phyloP scores from a whole-genome alignment of 2,113 vertebrate species.

The Notothenia rossii region DNA sequence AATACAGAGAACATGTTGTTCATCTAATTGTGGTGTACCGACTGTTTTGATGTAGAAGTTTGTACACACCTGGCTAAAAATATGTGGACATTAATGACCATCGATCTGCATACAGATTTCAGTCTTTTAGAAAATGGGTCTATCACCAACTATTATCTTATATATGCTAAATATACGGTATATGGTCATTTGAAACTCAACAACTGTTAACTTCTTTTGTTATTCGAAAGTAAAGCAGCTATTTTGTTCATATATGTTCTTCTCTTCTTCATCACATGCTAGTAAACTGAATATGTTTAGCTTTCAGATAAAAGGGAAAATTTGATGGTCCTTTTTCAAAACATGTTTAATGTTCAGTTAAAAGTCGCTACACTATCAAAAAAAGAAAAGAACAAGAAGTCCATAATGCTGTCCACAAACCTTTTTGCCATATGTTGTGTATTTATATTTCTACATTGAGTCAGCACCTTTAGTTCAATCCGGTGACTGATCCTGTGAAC shows the following conservation, averaged over 20 bases:
- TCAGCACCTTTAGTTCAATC: slow-evolving; percentile 19
- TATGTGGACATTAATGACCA: slow-evolving; percentile 10
- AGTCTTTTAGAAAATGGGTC: not conserved
- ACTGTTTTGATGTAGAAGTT: not conserved
- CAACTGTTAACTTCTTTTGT: not conserved
- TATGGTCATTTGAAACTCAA: not conserved
- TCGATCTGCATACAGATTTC: not conserved
- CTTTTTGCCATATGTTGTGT: slow-evolving; percentile 13
- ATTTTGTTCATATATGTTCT: not conserved
- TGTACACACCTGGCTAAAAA: slow-evolving; percentile 11
- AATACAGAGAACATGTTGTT: not conserved
- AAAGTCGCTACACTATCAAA: not conserved
- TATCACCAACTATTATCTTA: not conserved
- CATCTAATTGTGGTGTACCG: not conserved
- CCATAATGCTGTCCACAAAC: slow-evolving; percentile 9
- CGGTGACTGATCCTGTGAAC: slow-evolving; percentile 15
- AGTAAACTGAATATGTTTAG: not conserved
- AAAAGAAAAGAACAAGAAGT: not conserved
- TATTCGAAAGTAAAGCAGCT: not conserved
- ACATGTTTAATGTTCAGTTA: too few relatives aligned
- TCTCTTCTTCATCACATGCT: not conserved
- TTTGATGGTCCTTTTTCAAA: not conserved
- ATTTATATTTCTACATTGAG: not conserved
- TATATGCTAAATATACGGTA: not conserved
- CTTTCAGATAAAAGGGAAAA: not conserved